Percentiles rank a stretch among this genome's conserved stretches.
phyloP scores from a whole-genome alignment of 1,140 invertebrate genomes.

The Zaprionus africanus region DNA sequence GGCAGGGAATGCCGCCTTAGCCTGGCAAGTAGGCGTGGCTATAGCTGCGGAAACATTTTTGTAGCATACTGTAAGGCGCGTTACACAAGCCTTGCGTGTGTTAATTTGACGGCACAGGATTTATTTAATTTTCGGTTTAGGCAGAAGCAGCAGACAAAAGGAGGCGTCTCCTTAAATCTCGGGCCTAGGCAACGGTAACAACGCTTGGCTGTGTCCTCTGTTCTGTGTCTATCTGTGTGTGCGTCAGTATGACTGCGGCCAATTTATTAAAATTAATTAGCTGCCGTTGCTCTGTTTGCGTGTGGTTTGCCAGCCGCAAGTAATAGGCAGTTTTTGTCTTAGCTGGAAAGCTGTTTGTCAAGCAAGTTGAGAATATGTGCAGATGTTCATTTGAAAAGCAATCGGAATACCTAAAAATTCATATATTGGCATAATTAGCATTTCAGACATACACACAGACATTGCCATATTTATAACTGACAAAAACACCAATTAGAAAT shows the following conservation, averaged over 20 bases:
- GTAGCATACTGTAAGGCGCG: constrained; percentile 12
- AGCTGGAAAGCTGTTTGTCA: constrained; percentile 6
- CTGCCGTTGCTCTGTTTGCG: constrained; percentile 50
- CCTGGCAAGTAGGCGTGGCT: constrained; percentile 24
- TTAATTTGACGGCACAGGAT: constrained; percentile 75
- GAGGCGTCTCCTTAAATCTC: constrained; percentile 25
- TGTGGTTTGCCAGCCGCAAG: constrained; percentile 37
- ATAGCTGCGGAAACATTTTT: constrained; percentile 28
- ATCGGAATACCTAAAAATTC: neutral
- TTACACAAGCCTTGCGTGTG: constrained; percentile 55
- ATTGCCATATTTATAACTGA: neutral
- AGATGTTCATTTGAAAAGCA: constrained; percentile 26
- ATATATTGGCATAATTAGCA: neutral
- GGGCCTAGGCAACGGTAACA: constrained; percentile 49
- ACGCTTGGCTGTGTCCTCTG: constrained; percentile 25
- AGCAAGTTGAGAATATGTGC: constrained; percentile 18
- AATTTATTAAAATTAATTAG: constrained; percentile 83
- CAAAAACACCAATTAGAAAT: neutral
- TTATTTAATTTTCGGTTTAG: constrained; percentile 78
- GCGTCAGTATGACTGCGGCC: constrained; percentile 51
- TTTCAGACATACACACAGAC: neutral
- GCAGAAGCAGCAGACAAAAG: constrained; percentile 24
- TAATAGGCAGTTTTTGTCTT: constrained; percentile 30
- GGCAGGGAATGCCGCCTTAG: neutral
- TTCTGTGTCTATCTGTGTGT: constrained; percentile 17